phyloP scores from a whole-genome alignment of 2,797 vertebrate species.

The Sebastes cheni region DNA sequence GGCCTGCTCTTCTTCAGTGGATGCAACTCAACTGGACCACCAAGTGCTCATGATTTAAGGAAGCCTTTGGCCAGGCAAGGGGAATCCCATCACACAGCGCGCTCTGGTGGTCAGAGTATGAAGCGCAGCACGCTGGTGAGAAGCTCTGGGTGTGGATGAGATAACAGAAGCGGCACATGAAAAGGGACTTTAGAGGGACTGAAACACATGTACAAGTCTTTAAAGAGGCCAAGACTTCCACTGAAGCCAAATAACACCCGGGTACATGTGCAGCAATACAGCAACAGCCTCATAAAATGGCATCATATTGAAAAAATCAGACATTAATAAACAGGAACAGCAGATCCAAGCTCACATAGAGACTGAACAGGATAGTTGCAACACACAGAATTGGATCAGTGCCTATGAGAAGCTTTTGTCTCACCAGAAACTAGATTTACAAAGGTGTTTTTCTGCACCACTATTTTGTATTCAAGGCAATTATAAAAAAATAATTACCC shows the following conservation, averaged over 20 bases:
- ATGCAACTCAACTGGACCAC: slow-evolving; percentile 23
- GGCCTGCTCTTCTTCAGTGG: slow-evolving; percentile 10
- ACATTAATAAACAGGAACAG: background rate
- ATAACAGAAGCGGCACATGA: background rate
- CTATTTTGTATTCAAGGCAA: slow-evolving; percentile 3
- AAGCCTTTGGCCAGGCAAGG: slow-evolving; percentile 3
- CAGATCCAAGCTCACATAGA: background rate
- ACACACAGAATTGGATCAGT: background rate
- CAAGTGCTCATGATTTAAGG: slow-evolving; percentile 25
- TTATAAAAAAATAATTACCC: background rate
- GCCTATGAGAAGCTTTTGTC: background rate
- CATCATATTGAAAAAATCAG: background rate
- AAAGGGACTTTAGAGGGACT: background rate
- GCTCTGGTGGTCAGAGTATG: slow-evolving; percentile 66
- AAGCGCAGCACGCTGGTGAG: background rate
- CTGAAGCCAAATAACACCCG: background rate
- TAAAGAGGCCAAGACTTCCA: background rate
- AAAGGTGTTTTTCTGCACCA: background rate
- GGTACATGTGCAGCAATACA: background rate
- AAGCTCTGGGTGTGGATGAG: background rate
- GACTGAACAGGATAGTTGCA: background rate
- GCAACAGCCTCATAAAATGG: background rate
- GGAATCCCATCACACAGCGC: slow-evolving; percentile 58
- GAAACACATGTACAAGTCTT: background rate
- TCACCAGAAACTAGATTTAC: background rate